These are phyloP conservation scores for Acropora yongei DNA, from an alignment of 64 coral and sea anemone species.

Conservation along the genomic window DNA sequence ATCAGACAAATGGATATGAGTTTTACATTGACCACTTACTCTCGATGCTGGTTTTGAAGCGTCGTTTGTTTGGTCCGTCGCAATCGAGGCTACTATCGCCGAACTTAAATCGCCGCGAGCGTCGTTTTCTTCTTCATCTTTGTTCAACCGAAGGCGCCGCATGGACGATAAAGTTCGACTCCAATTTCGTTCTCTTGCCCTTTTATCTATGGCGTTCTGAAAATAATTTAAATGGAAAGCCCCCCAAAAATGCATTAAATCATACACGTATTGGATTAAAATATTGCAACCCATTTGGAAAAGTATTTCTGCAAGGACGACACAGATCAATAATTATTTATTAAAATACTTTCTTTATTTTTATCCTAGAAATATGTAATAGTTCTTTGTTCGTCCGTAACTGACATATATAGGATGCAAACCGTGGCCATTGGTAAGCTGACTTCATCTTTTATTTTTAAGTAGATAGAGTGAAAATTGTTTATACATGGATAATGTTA, in stretches of 20 bases:
- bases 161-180: slow-evolving; percentile 62
- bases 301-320: too few species aligned
- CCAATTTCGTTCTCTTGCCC: slow-evolving; percentile 74
- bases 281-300: too few species aligned
- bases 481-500: too few species aligned
- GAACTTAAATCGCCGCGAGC: slow-evolving; percentile 83
- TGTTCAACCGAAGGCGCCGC: slow-evolving; percentile 73
- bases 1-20: too few species aligned
- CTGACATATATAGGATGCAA: not conserved
- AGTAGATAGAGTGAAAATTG: not conserved
- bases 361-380: too few species aligned
- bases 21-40: not conserved
- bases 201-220: slow-evolving; percentile 63
- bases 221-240: not conserved
- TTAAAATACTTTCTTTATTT: too few species aligned
- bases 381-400: too few species aligned
- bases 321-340: too few species aligned
- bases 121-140: slow-evolving; percentile 86
- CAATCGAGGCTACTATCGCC: slow-evolving; percentile 73
- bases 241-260: not conserved
- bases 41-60: not conserved
- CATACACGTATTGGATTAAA: too few species aligned
- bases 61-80: not conserved
- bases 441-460: too few species aligned
- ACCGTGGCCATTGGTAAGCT: not conserved